Base-by-base conservation (phyloP, 2,113 vertebrate species). In the Proteles cristata region DNA sequence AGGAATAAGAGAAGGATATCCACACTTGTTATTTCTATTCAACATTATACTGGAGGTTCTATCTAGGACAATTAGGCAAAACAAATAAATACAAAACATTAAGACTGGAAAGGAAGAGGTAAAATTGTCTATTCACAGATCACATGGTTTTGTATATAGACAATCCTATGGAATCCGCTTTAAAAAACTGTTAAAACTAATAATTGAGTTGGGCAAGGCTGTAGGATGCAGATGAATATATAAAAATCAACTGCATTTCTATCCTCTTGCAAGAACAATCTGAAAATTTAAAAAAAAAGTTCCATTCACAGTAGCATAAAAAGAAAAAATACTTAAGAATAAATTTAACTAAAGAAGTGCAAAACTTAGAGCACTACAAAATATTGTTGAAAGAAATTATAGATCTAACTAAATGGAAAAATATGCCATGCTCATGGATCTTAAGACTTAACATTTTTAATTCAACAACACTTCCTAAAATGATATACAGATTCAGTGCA, bases 21-120 rank as follows among this genome's bases (percentile, higher is more conserved):
- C 23, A 79, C 15, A 66, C 7, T 63, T 66, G 19, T 35, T 26
- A 81, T 16, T 94, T 94, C 26, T 85, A 39, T 45, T 96, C 39
- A 84, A 58, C 16, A 88, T 73, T 50, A 61, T 50, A 88, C 21
- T 80, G 23, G 23, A 79, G 16, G 23, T 79, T 89, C n/a, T 74
- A 94, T 33, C 25, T 43, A 85, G 15, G 33, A 12, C 4, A 89
- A 80, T 33, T 85, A 35, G 23, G 55, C 28, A 85, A 97, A 55
- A 92, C 80, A 94, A 94, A 83, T 21, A 81, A 80, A 53, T 81
- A 82, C 19, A 93, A 39, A 26, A 1, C 12, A 73, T 90, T 93
- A 25, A 68, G 16, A 76, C 68, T 94, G 31, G 53, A 55, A 66
- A 26, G 23, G 31, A 76, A 84, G 11, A 90, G 26, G 43, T 83